A percentile compares a stretch with the other conserved stretches of the same genome.
phyloP scores from a whole-genome alignment of 2,888 invertebrate species.

The Heliconius sara region DNA sequence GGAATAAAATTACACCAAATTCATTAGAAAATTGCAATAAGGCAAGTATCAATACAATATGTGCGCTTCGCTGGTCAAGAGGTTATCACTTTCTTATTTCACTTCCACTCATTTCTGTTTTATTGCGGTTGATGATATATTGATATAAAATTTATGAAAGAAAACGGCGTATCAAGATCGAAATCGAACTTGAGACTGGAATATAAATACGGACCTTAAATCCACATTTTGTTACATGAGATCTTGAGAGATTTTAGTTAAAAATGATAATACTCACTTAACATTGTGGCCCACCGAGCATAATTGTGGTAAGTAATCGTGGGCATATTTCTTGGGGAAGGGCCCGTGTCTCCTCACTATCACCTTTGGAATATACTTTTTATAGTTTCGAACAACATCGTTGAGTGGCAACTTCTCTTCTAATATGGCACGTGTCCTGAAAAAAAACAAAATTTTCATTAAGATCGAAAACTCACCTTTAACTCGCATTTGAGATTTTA shows the following conservation, averaged over 20 bases:
- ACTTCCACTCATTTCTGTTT: background rate
- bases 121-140: background rate
- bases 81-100: no score
- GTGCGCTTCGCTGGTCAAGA: background rate
- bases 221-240: background rate
- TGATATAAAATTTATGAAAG: no score
- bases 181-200: no score
- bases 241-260: background rate
- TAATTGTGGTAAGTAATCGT: constrained; percentile 81
- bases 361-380: constrained; percentile 92
- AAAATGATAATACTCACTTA: constrained; percentile 70
- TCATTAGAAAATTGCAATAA: background rate
- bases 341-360: constrained; percentile 89
- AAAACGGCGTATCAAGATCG: no score
- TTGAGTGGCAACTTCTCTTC: constrained; percentile 88
- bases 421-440: constrained; percentile 88
- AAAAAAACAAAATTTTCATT: constrained; percentile 44
- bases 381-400: constrained; percentile 90
- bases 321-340: constrained; percentile 90
- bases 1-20: background rate
- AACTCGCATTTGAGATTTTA: no score
- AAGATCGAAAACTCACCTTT: no score
- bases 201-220: background rate
- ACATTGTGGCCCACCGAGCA: constrained; percentile 84
- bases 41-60: no score